Base-by-base conservation (phyloP, 2,113 vertebrate species). In the Corvus hawaiiensis region DNA sequence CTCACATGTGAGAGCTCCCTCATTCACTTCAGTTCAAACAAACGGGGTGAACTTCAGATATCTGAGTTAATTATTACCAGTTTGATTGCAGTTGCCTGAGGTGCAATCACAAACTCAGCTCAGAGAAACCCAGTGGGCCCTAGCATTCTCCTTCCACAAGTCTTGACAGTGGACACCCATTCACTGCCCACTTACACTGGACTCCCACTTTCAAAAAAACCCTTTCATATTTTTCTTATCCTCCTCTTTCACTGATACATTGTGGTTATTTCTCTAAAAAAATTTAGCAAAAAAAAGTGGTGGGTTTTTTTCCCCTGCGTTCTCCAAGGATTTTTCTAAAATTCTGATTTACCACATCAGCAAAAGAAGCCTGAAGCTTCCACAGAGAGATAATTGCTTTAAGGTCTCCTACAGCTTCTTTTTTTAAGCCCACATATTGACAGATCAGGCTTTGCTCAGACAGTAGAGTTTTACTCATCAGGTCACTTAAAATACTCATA, bases 281-380 rank as follows among this genome's bases (percentile, higher is more conserved):
- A 15, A 28, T 1, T 16, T 16, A 32, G 6, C 21, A 46, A 46
- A 54, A 54, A 27, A 32, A 44, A 43, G 41, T 43, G 17, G 39
- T 7, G 8, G 3, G 1, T 3, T 48, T 48, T 0, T 20, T 10
- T 39, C 49, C 46, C 14, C 4, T 5, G 7, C 39, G 17, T 37
- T 37, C 35, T 44, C 43, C 24, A 73, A 56, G 10, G 16, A 41
- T 37, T 54, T 81, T 80, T 59, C 52, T 87, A 32, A 7, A 69
- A 27, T 32, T 77, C 13, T 2, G 1, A 33, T 69, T 84, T 89
- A 76, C 37, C 21, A 39, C 41, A 43, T 64, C 19, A 84, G 24
- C 55, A 69, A 84, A 78, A 30, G 39, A 74, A 69, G 21, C 49
- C 41, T 66, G 30, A 30, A 46, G 16, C 27, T 74, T 69, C 20